Conservation (phyloP, 2,797 vertebrate species). For the Cynodonichthys magdalenae region DNA sequence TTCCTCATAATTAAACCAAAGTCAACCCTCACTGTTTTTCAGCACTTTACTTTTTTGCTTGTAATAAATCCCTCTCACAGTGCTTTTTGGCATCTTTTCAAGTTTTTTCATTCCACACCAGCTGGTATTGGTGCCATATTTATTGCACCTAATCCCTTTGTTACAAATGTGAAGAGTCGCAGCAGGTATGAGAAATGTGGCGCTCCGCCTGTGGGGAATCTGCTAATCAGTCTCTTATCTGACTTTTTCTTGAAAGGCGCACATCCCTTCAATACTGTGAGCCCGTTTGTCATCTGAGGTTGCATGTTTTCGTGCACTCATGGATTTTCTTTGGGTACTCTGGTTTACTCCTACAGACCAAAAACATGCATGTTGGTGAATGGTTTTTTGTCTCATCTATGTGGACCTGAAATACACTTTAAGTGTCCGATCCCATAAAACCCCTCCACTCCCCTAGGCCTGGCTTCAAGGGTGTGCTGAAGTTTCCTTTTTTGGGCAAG, state of each 20-base stretch:
- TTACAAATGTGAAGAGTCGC: slow-evolving; percentile 39
- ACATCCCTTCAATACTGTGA: background rate
- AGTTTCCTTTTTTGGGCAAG: no score
- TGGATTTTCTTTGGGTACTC: background rate
- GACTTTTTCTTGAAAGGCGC: slow-evolving; percentile 24
- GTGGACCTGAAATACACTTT: no score
- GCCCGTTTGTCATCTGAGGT: slow-evolving; percentile 1
- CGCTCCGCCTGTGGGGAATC: slow-evolving; percentile 38
- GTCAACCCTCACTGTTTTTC: background rate
- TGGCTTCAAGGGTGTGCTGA: no score
- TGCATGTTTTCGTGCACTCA: background rate
- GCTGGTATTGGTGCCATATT: slow-evolving; percentile 63
- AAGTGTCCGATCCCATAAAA: no score
- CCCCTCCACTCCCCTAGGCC: no score
- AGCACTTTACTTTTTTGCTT: slow-evolving; percentile 14
- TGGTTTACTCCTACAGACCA: no score
- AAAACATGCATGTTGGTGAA: no score
- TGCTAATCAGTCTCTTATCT: slow-evolving; percentile 40
- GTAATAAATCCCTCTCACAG: slow-evolving; percentile 18
- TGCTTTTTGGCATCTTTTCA: slow-evolving; percentile 49
- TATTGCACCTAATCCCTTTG: slow-evolving; percentile 66
- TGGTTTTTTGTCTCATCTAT: no score
- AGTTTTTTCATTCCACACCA: slow-evolving; percentile 52
- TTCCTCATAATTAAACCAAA: background rate
- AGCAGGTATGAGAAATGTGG: slow-evolving; percentile 53